Evolutionary conservation across 2,113 vertebrate species (phyloP).

Genomic region (Oryzias melastigma): DNA sequence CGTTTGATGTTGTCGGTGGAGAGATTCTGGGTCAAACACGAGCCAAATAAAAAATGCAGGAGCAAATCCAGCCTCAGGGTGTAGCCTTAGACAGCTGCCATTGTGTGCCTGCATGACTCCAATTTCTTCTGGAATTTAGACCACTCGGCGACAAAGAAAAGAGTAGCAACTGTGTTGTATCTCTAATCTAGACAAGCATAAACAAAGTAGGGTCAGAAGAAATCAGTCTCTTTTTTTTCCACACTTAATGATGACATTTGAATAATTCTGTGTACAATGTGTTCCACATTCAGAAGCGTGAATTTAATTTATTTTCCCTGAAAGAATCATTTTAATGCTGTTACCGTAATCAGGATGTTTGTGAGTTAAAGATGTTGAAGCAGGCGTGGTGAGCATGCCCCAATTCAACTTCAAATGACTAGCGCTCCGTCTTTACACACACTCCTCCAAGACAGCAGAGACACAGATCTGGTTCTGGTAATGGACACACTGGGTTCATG

Average conservation of each 20-base stretch:
- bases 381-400: too few species aligned
- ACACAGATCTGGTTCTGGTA: constrained; percentile 2
- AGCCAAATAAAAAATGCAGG: constrained; percentile 20
- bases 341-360: constrained; percentile 25
- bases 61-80: constrained; percentile 15
- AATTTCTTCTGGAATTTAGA: constrained; percentile 50
- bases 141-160: constrained; percentile 32
- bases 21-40: constrained; percentile 15
- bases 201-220: too few species aligned
- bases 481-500: constrained; percentile 22
- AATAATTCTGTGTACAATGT: constrained; percentile 17
- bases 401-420: constrained; percentile 13
- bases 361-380: constrained; percentile 44
- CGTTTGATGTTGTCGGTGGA: constrained; percentile 16
- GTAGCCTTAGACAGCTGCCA: constrained; percentile 48
- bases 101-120: constrained; percentile 42
- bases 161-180: too few species aligned
- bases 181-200: too few species aligned
- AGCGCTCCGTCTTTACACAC: neutral
- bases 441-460: constrained; percentile 3
- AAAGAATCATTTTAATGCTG: constrained; percentile 46
- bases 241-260: constrained; percentile 21
- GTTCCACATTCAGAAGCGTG: constrained; percentile 16
- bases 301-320: constrained; percentile 4
- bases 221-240: neutral